phyloP scores from a whole-genome alignment of 2,797 vertebrate genomes.

The Rachycentron canadum region DNA sequence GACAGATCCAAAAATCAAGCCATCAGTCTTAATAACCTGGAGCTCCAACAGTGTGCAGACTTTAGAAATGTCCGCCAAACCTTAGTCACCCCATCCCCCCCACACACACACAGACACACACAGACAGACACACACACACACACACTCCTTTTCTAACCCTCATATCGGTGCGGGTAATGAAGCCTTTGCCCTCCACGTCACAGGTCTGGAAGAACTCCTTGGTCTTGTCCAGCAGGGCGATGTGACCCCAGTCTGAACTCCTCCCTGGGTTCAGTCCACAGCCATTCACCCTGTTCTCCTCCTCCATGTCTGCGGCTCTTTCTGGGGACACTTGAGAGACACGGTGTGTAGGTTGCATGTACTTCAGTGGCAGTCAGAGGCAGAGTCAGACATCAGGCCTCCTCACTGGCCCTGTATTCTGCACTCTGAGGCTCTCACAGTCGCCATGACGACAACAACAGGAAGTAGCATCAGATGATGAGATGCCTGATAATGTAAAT shows the following conservation, averaged over 20 bases:
- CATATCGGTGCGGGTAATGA: conserved; percentile 90
- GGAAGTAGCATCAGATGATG: conserved; percentile 52
- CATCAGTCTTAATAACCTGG: neutral
- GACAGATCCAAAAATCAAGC: neutral
- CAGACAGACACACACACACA: neutral
- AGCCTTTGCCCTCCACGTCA: conserved; percentile 92
- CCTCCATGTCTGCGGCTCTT: conserved; percentile 69
- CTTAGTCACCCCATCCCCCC: neutral
- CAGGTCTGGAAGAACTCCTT: conserved; percentile 94
- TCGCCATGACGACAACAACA: conserved; percentile 48
- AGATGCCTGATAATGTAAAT: conserved; percentile 21
- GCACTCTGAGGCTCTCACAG: conserved; percentile 20
- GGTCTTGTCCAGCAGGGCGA: conserved; percentile 86
- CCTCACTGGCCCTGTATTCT: conserved; percentile 34
- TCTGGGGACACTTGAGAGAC: neutral
- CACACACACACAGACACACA: conserved; percentile 16
- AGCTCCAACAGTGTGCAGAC: neutral
- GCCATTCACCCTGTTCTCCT: conserved; percentile 60
- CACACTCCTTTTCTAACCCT: conserved; percentile 84
- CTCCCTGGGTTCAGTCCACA: conserved; percentile 31
- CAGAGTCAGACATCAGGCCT: conserved; percentile 43
- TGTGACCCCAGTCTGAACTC: conserved; percentile 68
- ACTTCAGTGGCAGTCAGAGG: conserved; percentile 11
- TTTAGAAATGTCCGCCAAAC: neutral
- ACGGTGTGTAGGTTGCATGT: neutral